These are phyloP conservation scores for Varanus salvator DNA, from an alignment of 2,113 vertebrate species.

Conservation along the genomic window DNA sequence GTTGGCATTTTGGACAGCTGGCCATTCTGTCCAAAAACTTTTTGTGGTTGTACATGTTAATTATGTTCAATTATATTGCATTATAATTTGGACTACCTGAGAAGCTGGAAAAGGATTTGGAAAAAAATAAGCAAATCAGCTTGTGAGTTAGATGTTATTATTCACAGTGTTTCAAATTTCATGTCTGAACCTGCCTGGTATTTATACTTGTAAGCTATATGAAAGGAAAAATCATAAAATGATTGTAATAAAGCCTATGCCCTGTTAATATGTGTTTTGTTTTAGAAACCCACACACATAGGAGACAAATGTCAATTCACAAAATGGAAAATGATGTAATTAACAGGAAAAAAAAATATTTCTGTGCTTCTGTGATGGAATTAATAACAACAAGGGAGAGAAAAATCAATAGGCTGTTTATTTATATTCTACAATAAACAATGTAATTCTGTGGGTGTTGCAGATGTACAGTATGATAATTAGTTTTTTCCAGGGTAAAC, in stretches of 20 bases:
- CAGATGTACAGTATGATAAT: background rate
- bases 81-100: background rate
- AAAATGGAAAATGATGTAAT: slow-evolving; percentile 20
- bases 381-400: accelerated
- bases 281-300: background rate
- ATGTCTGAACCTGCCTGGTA: slow-evolving; percentile 5
- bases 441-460: background rate
- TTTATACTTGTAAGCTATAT: slow-evolving; percentile 29
- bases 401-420: background rate
- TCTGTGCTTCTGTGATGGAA: background rate
- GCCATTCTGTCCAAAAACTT: background rate
- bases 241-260: background rate
- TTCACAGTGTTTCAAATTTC: slow-evolving; percentile 18
- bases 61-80: background rate
- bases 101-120: accelerated
- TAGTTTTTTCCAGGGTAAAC: background rate
- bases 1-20: background rate
- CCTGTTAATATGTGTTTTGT: background rate
- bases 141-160: background rate
- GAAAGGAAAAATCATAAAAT: slow-evolving; percentile 16
- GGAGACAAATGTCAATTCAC: slow-evolving; percentile 16
- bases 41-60: background rate
- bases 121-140: slow-evolving; percentile 15
- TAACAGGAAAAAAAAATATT: slow-evolving; percentile 6
- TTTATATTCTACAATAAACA: slow-evolving; percentile 2